Conservation (phyloP, 2,113 vertebrate genomes). For the Pandion haliaetus region DNA sequence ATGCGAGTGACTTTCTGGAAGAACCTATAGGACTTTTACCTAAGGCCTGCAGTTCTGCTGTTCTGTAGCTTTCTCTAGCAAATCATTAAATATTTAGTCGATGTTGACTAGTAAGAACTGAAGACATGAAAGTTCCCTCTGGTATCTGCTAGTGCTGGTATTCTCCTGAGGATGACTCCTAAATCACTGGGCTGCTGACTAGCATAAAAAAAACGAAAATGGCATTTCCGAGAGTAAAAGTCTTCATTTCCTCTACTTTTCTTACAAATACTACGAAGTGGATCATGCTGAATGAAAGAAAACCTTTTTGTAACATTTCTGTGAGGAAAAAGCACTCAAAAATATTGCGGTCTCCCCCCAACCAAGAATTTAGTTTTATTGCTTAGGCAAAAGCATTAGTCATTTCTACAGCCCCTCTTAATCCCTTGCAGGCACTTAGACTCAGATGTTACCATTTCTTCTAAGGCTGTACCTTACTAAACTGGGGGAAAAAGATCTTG, state of each 20-base stretch:
- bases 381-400: constrained; percentile 11
- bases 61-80: neutral
- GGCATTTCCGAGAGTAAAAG: neutral
- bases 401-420: constrained; percentile 38
- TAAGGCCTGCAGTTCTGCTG: neutral
- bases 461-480: neutral
- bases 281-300: neutral
- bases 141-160: neutral
- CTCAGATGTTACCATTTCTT: neutral
- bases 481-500: neutral
- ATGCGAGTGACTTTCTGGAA: neutral
- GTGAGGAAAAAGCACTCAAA: constrained; percentile 28
- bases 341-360: neutral
- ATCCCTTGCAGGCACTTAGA: neutral
- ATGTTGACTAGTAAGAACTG: neutral
- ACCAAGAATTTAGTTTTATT: constrained; percentile 6
- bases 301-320: constrained; percentile 41
- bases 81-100: neutral
- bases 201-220: neutral
- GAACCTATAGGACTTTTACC: neutral
- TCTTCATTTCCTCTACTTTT: constrained; percentile 45
- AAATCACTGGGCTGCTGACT: constrained; percentile 5
- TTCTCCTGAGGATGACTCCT: neutral
- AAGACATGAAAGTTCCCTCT: neutral
- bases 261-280: neutral